Base-by-base conservation (phyloP, 2,888 invertebrate genomes). In the Perizoma flavofasciatum region DNA sequence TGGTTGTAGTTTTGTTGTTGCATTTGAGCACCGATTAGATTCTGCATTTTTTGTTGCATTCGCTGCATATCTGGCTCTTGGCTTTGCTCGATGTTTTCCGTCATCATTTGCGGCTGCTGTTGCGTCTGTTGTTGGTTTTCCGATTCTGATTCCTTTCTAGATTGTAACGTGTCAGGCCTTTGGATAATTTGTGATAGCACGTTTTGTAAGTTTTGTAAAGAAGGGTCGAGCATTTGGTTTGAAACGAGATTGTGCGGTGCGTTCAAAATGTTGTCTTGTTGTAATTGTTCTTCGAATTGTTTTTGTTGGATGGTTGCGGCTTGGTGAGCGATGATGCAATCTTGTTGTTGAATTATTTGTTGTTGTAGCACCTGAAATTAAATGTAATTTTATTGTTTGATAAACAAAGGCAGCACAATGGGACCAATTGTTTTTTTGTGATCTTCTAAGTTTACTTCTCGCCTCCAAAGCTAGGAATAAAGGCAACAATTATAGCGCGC, bases 321-420 rank as follows among this genome's bases (percentile, higher is more conserved):
- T 70, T 91, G 90, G 44, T 92, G 92, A n/a, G 85, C 83, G 63
- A 86, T 87, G 41, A 92, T 86, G 55, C 83, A 87, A 66, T 92
- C 91, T 71, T 93, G 86, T 61, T 88, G 89, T 72, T 92, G 89
- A 40, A 91, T 86, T 43, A 93, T 92, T 49, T 93, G 86, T 51
- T 93, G 93, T 66, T 94, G 94, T 55, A 94, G 78, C 33, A 86
- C 92, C 68, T 61, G 53, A 5, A 56, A 44, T 41, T 41, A 41
- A 41, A 41, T 6, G 6, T 5, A 5, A 8, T 37, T 37, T 37
- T 37, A 37, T 7, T 37, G 43, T 43, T 4, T 10, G 4, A 4
- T 5, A 10, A 43, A 22, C 22, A 22, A 22, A 22, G 1, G 22
- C 22, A 22, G 22, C 22, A 3, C 22, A 22, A n/a, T n/a, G n/a